These are phyloP conservation scores for Psittacula cyanocephala DNA, from an alignment of 2,113 vertebrate genomes.

Conservation along the genomic window DNA sequence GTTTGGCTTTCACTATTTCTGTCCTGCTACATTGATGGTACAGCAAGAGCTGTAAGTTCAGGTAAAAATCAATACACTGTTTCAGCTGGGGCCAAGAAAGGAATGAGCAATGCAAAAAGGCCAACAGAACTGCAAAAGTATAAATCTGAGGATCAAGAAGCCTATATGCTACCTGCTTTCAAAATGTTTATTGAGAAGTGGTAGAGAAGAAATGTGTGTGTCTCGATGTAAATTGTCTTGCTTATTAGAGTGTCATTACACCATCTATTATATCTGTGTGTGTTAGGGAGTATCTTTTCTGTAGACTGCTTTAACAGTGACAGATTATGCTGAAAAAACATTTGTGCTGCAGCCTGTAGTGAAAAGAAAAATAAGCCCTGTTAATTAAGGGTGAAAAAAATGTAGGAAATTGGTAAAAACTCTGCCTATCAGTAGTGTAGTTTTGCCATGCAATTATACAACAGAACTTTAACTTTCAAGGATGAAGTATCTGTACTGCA, in stretches of 20 bases:
- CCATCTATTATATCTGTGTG: not conserved
- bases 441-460: not conserved
- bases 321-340: not conserved
- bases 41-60: not conserved
- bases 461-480: not conserved
- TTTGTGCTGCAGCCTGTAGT: not conserved
- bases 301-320: not conserved
- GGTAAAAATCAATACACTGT: not conserved
- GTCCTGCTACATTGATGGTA: not conserved
- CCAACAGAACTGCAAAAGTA: not conserved
- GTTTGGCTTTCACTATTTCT: not conserved
- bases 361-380: not conserved
- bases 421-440: not conserved
- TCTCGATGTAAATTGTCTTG: not conserved
- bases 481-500: not conserved
- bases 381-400: not conserved
- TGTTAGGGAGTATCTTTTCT: not conserved
- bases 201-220: not conserved
- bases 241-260: not conserved
- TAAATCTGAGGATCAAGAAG: not conserved
- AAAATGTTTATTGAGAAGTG: not conserved
- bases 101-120: not conserved
- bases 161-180: not conserved
- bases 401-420: not conserved
- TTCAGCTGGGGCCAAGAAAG: not conserved